Evolutionary conservation across 2,888 invertebrate genomes (phyloP), one percentile per base, ranked within the genome.

Genomic region (Argyresthia goedartella): DNA sequence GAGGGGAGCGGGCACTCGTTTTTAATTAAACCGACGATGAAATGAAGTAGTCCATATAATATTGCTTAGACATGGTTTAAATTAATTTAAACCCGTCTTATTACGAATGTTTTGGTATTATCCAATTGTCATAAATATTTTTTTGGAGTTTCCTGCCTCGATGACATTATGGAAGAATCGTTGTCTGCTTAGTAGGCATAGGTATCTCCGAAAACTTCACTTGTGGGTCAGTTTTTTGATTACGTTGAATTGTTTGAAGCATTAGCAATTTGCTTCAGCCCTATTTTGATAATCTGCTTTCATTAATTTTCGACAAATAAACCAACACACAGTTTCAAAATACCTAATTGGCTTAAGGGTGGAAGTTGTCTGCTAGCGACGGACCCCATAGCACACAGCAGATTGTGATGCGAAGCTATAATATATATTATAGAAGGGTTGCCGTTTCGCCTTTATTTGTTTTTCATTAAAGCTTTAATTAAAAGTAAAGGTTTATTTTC

Each of bases 31-130:
- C 81, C 78, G 73, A 74, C 81, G 81, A 82, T 82, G 86, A 85
- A 84, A 85, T 86, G 85, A 86, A 86, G 85, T 86, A 82, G 85
- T 84, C 84, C 81, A 79, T 79, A 81, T 84, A 80, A 85, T 85
- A 84, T 81, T 84, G 81, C 85, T 85, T 84, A 85, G 81, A 82
- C 81, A 85, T 85, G 82, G 82, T 84, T 84, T 78, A 79, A 86
- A 84, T 81, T 82, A 82, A 84, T 81, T 81, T 81, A 65, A 76
- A 76, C 73, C 74, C 71, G 67, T 74, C 74, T 78, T 75, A 76
- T 71, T 75, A 72, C 49, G 10, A 67, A 68, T 66, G 66, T 68
- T 66, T 66, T 60, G 53, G 57, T 43, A 25, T 46, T 39, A 39
- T 39, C 39, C 4, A 4, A 39, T 39, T 39, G 3, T 39, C 39